Evolutionary conservation across 2,888 invertebrate genomes (phyloP).

Genomic region (Xestoiulus laeticollis): DNA sequence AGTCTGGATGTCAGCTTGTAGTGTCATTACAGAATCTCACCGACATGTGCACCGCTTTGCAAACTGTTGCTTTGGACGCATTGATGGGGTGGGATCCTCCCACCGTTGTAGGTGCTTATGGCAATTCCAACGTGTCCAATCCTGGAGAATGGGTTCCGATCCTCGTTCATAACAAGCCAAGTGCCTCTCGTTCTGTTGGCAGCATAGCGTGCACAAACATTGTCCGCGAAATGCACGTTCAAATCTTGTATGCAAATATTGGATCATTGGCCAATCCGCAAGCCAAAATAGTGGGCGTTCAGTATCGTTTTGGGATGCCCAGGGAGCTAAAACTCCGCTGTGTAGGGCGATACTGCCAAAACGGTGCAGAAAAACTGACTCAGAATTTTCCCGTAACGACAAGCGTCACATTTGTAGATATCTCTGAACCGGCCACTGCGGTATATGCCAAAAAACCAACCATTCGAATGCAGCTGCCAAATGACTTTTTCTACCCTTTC

Average conservation of each 20-base stretch:
- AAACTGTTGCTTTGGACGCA: constrained; percentile 34
- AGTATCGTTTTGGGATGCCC: background rate
- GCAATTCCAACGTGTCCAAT: constrained; percentile 47
- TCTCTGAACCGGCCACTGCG: constrained; percentile 45
- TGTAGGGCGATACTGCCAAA: constrained; percentile 8
- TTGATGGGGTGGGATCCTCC: constrained; percentile 51
- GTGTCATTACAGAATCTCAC: constrained; percentile 42
- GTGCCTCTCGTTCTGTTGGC: background rate
- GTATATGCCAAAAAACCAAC: constrained; percentile 47
- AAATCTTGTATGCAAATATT: constrained; percentile 42
- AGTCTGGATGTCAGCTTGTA: constrained; percentile 46
- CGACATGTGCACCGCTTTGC: constrained; percentile 35
- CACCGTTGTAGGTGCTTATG: constrained; percentile 49
- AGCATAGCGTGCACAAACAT: constrained; percentile 40
- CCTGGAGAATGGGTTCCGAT: constrained; percentile 51
- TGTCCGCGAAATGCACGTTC: constrained; percentile 4
- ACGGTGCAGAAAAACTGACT: background rate
- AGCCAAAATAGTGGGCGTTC: constrained; percentile 51
- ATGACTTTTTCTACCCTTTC: constrained; percentile 54
- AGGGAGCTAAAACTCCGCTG: background rate
- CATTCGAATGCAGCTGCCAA: constrained; percentile 45
- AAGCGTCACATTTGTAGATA: constrained; percentile 49
- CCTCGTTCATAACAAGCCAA: background rate
- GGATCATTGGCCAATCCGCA: constrained; percentile 50
- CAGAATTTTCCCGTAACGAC: constrained; percentile 20